phyloP scores from a whole-genome alignment of 2,113 vertebrate species.

The Epinephelus moara region DNA sequence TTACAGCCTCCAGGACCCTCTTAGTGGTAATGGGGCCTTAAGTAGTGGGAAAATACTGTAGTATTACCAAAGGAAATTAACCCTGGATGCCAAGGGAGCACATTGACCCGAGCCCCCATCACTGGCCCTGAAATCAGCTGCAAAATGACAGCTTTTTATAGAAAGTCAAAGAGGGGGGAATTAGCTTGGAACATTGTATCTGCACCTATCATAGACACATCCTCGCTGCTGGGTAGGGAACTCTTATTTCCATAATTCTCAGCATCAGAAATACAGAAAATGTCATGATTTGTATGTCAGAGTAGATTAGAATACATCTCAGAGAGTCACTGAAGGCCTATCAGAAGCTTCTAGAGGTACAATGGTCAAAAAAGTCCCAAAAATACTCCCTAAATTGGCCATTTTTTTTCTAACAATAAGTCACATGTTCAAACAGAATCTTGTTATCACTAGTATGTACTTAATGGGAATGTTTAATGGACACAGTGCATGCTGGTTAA shows the following conservation, averaged over 20 bases:
- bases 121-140: constrained; percentile 14
- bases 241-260: constrained; percentile 6
- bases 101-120: constrained; percentile 39
- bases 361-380: not conserved
- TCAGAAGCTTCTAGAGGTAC: not conserved
- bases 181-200: constrained; percentile 6
- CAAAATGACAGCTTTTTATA: constrained; percentile 44
- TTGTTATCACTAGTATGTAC: too few relatives aligned
- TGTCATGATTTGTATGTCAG: not conserved
- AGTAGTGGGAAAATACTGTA: constrained; percentile 33
- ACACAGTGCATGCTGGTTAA: not conserved
- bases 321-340: not conserved
- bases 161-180: not conserved
- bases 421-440: not conserved
- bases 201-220: constrained; percentile 5
- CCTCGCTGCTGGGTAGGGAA: not conserved
- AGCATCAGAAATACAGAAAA: not conserved
- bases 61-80: constrained; percentile 49
- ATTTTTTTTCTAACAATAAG: not conserved
- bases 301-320: not conserved
- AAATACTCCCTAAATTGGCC: not conserved
- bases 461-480: too few relatives aligned
- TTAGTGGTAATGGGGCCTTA: constrained; percentile 36
- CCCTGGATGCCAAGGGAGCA: constrained; percentile 41
- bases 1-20: constrained; percentile 12